These are phyloP conservation scores for Anthophora plumipes DNA, from an alignment of 2,888 invertebrate species.

Conservation along the genomic window DNA sequence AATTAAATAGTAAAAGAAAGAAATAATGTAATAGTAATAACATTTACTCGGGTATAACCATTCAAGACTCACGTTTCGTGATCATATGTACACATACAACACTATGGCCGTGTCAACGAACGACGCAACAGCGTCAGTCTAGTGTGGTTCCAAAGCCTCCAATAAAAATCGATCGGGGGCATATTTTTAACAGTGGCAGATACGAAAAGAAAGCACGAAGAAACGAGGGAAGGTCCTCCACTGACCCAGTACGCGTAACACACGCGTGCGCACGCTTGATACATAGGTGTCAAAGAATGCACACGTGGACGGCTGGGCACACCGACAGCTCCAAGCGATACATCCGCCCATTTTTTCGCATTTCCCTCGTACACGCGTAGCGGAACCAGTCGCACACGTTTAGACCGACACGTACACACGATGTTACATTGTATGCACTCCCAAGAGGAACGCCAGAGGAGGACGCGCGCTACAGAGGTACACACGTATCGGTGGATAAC, in stretches of 20 bases:
- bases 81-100: too few relatives aligned
- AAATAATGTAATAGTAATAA: neutral
- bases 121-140: slow-evolving; percentile 38
- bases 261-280: slow-evolving; percentile 69
- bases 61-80: neutral
- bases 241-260: slow-evolving; percentile 67
- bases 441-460: slow-evolving; percentile 54
- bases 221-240: slow-evolving; percentile 68
- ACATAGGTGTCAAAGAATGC: slow-evolving; percentile 51
- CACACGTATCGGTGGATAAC: slow-evolving; percentile 29
- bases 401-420: slow-evolving; percentile 32
- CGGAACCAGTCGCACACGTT: slow-evolving; percentile 42
- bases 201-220: slow-evolving; percentile 66
- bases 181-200: slow-evolving; percentile 60
- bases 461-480: slow-evolving; percentile 36
- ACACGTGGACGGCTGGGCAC: slow-evolving; percentile 62
- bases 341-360: slow-evolving; percentile 71
- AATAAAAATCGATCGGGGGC: slow-evolving; percentile 63
- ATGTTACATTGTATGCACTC: slow-evolving; percentile 49
- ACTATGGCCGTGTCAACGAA: slow-evolving; percentile 15
- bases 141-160: slow-evolving; percentile 34
- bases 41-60: neutral
- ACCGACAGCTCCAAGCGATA: slow-evolving; percentile 68
- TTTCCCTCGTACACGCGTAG: slow-evolving; percentile 56
- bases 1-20: neutral